These are phyloP conservation scores for Charadrius vociferus DNA, from an alignment of 2,113 vertebrate species.

Conservation along the genomic window DNA sequence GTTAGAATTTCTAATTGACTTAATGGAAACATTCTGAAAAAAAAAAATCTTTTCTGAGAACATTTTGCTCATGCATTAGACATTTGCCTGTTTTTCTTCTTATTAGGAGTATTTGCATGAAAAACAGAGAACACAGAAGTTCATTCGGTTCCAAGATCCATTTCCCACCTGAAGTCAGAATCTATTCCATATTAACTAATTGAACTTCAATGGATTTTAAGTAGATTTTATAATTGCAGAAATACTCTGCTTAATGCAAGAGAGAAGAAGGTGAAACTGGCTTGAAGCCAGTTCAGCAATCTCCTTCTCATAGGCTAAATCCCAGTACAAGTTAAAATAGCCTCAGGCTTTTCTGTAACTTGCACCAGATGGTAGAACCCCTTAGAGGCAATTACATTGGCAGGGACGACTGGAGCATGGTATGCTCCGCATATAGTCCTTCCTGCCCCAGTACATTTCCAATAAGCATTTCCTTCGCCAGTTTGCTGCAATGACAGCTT, in stretches of 20 bases:
- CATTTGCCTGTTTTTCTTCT: conserved; percentile 2
- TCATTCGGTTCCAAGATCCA: not conserved
- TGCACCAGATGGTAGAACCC: conserved; percentile 54
- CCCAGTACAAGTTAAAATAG: conserved; percentile 22
- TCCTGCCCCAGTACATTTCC: conserved; percentile 28
- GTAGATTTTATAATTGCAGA: not conserved
- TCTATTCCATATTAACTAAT: conserved; percentile 22
- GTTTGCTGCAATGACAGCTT: conserved; percentile 24
- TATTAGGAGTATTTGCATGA: not conserved
- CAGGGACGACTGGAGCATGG: conserved; percentile 11
- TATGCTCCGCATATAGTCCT: conserved; percentile 10
- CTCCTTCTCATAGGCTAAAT: not conserved
- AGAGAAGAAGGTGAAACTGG: not conserved
- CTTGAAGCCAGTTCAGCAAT: not conserved
- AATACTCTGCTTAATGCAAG: not conserved
- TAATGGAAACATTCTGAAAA: conserved; percentile 23
- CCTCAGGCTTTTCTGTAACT: conserved; percentile 43
- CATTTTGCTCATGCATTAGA: not conserved
- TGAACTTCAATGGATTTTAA: conserved; percentile 26
- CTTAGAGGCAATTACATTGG: conserved; percentile 41
- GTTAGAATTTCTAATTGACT: conserved; percentile 42
- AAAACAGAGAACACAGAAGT: not conserved
- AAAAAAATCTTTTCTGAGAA: not conserved
- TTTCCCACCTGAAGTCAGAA: conserved; percentile 36
- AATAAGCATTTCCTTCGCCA: conserved; percentile 22